Evolutionary conservation across 2,113 vertebrate species (phyloP).

Genomic region (Hylia prasina): DNA sequence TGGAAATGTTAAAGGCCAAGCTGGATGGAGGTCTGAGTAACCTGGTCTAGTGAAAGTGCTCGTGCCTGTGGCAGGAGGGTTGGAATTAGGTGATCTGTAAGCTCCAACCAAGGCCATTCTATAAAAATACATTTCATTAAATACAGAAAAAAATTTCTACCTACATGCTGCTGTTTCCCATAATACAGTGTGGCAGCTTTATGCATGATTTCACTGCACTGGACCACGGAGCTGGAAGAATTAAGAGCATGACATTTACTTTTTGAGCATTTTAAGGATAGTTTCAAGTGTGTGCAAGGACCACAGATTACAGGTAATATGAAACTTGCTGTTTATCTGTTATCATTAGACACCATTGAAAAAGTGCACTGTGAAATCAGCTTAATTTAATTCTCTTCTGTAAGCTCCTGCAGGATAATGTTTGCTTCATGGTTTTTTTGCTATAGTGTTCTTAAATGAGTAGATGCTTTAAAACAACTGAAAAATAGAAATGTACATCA

Average conservation of each 20-base stretch:
- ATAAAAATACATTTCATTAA: background rate
- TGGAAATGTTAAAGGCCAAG: background rate
- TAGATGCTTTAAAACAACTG: background rate
- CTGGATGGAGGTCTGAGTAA: background rate
- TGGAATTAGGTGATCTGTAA: background rate
- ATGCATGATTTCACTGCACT: background rate
- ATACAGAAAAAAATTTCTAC: background rate
- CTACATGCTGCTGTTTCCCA: background rate
- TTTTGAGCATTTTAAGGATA: background rate
- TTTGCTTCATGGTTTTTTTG: background rate
- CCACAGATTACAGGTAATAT: background rate
- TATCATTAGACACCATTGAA: background rate
- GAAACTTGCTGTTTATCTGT: background rate
- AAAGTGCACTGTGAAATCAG: background rate
- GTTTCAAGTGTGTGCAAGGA: background rate
- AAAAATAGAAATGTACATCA: background rate
- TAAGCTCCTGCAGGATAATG: background rate
- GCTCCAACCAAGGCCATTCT: background rate
- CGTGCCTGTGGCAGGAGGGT: background rate
- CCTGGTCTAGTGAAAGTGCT: background rate
- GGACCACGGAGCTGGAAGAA: background rate
- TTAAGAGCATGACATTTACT: background rate
- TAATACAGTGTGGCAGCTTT: background rate
- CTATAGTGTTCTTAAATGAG: background rate
- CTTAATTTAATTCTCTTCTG: background rate